Evolutionary conservation across 1,140 invertebrate species (phyloP).

Genomic region (Diuraphis noxia): DNA sequence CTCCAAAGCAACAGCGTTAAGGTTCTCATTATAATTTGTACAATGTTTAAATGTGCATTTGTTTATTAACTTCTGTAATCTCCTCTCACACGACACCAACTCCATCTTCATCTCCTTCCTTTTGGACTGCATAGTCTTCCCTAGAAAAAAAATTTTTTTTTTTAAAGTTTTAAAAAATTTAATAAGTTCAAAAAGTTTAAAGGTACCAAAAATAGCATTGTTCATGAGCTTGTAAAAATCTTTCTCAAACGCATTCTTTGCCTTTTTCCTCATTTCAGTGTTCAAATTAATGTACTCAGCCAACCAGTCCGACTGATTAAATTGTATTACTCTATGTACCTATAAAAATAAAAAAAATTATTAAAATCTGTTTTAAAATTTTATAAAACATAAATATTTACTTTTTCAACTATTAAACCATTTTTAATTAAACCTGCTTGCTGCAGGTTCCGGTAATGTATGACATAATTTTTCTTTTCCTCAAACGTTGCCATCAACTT

Average conservation of each 20-base stretch:
- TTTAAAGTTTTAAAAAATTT: too few species aligned
- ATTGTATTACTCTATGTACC: not conserved
- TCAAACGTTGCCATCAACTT: constrained; percentile 59
- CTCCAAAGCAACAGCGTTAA: not conserved
- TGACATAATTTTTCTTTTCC: constrained; percentile 61
- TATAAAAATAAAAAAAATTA: not conserved
- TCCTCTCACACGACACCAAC: too few species aligned
- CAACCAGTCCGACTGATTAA: not conserved
- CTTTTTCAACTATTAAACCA: too few species aligned
- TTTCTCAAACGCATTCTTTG: too few species aligned
- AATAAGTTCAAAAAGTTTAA: not conserved
- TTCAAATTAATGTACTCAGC: too few species aligned
- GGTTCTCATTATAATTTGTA: not conserved
- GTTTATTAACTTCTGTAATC: constrained; percentile 14
- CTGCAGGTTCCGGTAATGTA: constrained; percentile 63
- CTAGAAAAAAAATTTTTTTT: not conserved
- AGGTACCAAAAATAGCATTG: constrained; percentile 4
- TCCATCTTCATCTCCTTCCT: too few species aligned
- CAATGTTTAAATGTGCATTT: not conserved
- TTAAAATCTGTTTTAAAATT: too few species aligned
- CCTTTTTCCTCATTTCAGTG: too few species aligned
- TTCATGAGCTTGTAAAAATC: too few species aligned
- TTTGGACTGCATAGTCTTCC: not conserved
- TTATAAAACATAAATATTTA: too few species aligned
- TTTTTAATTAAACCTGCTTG: constrained; percentile 61